Conservation (phyloP, 2,113 vertebrate genomes). For the Leptobrachium ailaonicum region DNA sequence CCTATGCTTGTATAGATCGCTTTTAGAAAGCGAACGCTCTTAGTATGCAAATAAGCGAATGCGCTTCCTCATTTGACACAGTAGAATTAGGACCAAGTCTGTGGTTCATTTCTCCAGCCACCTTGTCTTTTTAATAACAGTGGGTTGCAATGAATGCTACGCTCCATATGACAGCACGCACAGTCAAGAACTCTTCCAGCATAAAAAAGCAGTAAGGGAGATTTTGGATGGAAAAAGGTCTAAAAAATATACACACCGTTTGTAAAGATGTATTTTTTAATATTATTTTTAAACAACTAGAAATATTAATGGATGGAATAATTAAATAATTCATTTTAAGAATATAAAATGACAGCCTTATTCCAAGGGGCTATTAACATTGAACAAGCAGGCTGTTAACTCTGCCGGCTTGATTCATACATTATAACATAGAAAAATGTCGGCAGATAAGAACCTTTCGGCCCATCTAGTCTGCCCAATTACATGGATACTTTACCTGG, state of each 20-base stretch:
- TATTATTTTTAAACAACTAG: too few relatives aligned
- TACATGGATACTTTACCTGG: too few relatives aligned
- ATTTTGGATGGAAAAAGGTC: not conserved
- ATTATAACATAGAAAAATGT: too few relatives aligned
- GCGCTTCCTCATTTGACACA: slow-evolving; percentile 32
- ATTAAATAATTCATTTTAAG: too few relatives aligned
- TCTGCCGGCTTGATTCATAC: too few relatives aligned
- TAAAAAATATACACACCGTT: not conserved
- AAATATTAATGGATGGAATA: too few relatives aligned
- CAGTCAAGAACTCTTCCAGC: slow-evolving; percentile 23
- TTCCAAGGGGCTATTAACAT: too few relatives aligned
- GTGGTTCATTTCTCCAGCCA: slow-evolving; percentile 11
- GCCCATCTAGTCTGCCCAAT: too few relatives aligned
- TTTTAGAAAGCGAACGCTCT: slow-evolving; percentile 16
- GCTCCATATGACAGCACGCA: slow-evolving; percentile 44
- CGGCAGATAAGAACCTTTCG: too few relatives aligned
- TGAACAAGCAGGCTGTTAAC: too few relatives aligned
- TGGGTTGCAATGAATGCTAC: slow-evolving; percentile 45
- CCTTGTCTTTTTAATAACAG: slow-evolving; percentile 29
- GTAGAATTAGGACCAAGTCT: slow-evolving; percentile 30
- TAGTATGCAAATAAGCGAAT: slow-evolving; percentile 38
- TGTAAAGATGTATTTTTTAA: too few relatives aligned
- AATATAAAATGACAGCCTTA: too few relatives aligned
- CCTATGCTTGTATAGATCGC: slow-evolving; percentile 1
- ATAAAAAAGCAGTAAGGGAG: not conserved